Evolutionary conservation across 2,113 vertebrate genomes (phyloP).

Genomic region (Eublepharis macularius): DNA sequence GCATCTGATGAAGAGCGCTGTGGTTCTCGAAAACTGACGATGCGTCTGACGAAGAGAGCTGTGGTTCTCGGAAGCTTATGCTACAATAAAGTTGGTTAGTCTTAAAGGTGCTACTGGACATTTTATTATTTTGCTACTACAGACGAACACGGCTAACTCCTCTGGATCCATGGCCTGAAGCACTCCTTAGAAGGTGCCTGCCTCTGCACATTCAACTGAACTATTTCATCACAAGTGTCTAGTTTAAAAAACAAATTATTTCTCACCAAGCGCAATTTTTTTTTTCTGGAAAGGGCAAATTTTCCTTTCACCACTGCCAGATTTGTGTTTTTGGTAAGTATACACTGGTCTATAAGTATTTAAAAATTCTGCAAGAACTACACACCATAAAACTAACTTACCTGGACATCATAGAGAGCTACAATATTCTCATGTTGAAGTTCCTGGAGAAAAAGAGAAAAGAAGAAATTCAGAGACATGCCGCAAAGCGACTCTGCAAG

Average conservation of each 20-base stretch:
- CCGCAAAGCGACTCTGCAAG: not conserved
- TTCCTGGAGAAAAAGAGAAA: slow-evolving; percentile 79
- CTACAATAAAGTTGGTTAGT: no score
- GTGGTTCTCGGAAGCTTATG: no score
- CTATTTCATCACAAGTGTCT: not conserved
- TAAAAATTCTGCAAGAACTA: not conserved
- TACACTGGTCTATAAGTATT: accelerated
- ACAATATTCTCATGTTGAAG: slow-evolving; percentile 99
- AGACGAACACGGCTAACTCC: no score
- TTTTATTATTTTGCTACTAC: no score
- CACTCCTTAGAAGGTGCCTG: not conserved
- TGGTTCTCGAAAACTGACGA: no score
- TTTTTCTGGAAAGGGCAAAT: not conserved
- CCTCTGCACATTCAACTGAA: not conserved
- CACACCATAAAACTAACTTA: slow-evolving; percentile 62
- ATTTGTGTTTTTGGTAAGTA: not conserved
- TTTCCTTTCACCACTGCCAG: no score
- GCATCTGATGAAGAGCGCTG: no score
- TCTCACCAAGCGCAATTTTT: not conserved
- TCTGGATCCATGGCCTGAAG: no score
- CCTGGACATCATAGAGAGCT: slow-evolving; percentile 97
- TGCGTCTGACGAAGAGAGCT: no score
- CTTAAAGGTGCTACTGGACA: no score
- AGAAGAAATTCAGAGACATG: slow-evolving; percentile 17
- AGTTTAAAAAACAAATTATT: not conserved